Evolutionary conservation across 2,113 vertebrate species (phyloP), one percentile per base, ranked within the genome.

Genomic region (Psophia crepitans): DNA sequence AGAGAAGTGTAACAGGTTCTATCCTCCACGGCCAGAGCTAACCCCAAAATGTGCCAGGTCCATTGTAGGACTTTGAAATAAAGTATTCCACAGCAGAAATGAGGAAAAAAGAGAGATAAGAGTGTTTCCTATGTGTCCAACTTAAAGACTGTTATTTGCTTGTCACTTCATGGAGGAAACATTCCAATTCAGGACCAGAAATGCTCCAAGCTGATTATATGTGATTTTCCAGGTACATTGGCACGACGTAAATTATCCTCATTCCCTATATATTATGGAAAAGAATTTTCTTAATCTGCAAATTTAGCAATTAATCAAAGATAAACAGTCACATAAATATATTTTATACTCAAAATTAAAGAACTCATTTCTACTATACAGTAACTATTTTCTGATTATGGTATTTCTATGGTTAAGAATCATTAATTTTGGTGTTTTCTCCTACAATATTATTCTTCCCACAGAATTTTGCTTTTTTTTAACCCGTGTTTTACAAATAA

Each of bases 391-490:
- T 60, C 35, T 82, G 3, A 64, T 74, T 11, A 28, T 33, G 6
- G 7, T 56, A 24, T 56, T 78, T 85, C 43, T 90, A 18, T 12
- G 24, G 13, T 14, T 70, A 74, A 57, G 21, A 87, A 89, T 19
- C 0, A 57, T 65, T 58, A n/a, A 68, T 75, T 74, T 82, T 21
- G 16, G 0, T 7, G 15, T 22, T 21, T 2, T 51, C 46, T 46
- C 6, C 3, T 26, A 27, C 5, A 6, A 43, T 65, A 17, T 49
- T 61, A 4, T 80, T 27, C 21, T 78, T 58, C 19, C 70, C 46
- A 75, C 51, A 84, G 66, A 46, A 3, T 12, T 86, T 57, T 28
- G 0, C 3, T 58, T 70, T 49, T 56, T 26, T 82, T 84, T 43
- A 68, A 23, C 5, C 5, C 43, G 30, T 35, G 28, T n/a, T 76